Percentiles rank a stretch among this genome's conserved stretches.
Evolutionary conservation across 2,797 vertebrate species (phyloP).

Genomic region (Sebastiscus albofasciatus): DNA sequence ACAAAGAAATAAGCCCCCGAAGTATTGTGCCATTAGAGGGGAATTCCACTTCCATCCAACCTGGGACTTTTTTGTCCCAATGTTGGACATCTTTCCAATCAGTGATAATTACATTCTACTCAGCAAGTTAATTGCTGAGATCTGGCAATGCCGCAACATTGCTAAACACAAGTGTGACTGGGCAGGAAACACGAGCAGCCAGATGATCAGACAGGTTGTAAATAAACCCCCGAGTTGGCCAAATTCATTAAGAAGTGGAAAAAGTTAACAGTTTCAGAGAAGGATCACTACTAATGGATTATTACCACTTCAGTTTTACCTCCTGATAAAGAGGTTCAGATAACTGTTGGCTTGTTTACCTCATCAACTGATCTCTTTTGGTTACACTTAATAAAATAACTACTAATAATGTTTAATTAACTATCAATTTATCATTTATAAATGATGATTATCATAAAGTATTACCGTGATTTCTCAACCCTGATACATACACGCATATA

Average conservation of each 20-base stretch:
- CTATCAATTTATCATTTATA: too few relatives aligned
- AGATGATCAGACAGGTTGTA: slow-evolving; percentile 61
- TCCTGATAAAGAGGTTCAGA: slow-evolving; percentile 18
- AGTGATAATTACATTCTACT: slow-evolving; percentile 38
- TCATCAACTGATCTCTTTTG: neutral
- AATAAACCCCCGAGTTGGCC: slow-evolving; percentile 38
- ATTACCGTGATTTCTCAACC: neutral
- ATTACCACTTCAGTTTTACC: slow-evolving; percentile 4
- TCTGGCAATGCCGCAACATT: slow-evolving; percentile 50
- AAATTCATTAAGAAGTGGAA: slow-evolving; percentile 14
- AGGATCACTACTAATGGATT: neutral
- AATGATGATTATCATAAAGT: too few relatives aligned
- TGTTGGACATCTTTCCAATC: slow-evolving; percentile 18
- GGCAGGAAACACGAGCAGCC: slow-evolving; percentile 50
- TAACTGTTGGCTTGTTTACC: slow-evolving; percentile 10
- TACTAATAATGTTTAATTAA: too few relatives aligned
- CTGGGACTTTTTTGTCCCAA: neutral
- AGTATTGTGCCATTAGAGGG: neutral
- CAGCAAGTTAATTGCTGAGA: slow-evolving; percentile 48
- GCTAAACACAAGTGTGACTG: slow-evolving; percentile 46
- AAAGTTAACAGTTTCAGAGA: slow-evolving; percentile 3
- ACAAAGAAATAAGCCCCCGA: neutral
- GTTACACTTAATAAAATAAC: too few relatives aligned
- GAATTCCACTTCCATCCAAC: slow-evolving; percentile 6
- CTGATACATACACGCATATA: neutral